phyloP scores from a whole-genome alignment of 2,888 invertebrate genomes.

The Platycheirus rosarum region DNA sequence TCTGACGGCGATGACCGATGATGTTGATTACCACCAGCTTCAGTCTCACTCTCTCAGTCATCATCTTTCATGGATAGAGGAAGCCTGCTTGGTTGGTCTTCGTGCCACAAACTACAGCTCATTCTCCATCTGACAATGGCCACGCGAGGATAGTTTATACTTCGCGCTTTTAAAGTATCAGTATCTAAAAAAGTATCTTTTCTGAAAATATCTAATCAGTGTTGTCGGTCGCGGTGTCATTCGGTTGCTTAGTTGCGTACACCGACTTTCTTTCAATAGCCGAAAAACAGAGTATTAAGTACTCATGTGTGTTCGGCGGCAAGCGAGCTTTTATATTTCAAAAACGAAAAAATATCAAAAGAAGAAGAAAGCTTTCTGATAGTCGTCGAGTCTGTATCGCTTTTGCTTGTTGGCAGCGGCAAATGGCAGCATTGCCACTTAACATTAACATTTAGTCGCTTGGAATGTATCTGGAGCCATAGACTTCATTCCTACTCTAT shows the following conservation, averaged over 20 bases:
- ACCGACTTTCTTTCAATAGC: conserved; percentile 64
- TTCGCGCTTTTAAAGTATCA: conserved; percentile 23
- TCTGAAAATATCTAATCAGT: conserved; percentile 56
- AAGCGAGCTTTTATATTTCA: conserved; percentile 47
- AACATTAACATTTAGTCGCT: conserved; percentile 46
- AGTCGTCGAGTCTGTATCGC: conserved; percentile 55
- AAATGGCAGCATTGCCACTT: conserved; percentile 61
- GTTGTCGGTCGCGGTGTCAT: conserved; percentile 70
- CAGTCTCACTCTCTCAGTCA: conserved; percentile 7
- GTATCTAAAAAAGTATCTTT: conserved; percentile 20
- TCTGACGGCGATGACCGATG: conserved; percentile 7
- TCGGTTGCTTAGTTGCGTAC: conserved; percentile 72
- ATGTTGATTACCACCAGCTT: conserved; percentile 16
- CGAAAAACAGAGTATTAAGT: conserved; percentile 26
- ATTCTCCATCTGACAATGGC: conserved; percentile 53
- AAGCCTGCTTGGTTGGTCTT: conserved; percentile 41
- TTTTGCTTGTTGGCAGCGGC: conserved; percentile 9
- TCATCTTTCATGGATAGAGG: conserved; percentile 10
- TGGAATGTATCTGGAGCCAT: conserved; percentile 62
- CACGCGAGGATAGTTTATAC: conserved; percentile 54
- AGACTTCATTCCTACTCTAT: conserved; percentile 65
- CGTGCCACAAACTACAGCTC: conserved; percentile 42
- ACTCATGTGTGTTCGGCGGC: conserved; percentile 34
- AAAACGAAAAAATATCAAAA: conserved; percentile 13
- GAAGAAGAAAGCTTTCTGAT: conserved; percentile 59